Conservation (phyloP, 92 coral and sea anemone genomes). For the Porites lobata region DNA sequence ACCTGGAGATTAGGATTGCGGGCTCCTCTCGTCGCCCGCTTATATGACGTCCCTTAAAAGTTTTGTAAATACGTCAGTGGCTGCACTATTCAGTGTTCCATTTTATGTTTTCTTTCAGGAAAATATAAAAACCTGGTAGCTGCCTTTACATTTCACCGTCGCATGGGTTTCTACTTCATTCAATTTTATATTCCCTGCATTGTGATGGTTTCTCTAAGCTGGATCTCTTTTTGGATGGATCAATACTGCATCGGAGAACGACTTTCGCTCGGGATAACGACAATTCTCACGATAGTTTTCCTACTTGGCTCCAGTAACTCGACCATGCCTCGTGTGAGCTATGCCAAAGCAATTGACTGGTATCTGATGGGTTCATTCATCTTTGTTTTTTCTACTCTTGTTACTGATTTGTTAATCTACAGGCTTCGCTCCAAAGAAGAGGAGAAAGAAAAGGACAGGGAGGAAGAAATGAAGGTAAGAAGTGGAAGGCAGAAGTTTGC, state of each 20-base stretch:
- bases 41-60: no score
- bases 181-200: slow-evolving; percentile 95
- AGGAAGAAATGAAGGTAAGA: slow-evolving; percentile 21
- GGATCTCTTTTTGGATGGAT: slow-evolving; percentile 99
- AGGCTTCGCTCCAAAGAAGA: slow-evolving; percentile 59
- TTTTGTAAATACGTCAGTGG: not conserved
- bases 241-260: slow-evolving; percentile 97
- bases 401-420: slow-evolving; percentile 87
- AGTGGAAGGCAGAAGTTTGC: not conserved
- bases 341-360: slow-evolving; percentile 99
- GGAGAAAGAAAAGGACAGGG: not conserved
- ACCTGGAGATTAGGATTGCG: no score
- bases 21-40: no score
- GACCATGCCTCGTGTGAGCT: slow-evolving; percentile 99
- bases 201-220: slow-evolving; percentile 93
- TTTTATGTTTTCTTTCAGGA: slow-evolving; percentile 49
- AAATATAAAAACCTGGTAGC: slow-evolving; percentile 87
- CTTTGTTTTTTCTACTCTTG: slow-evolving; percentile 95
- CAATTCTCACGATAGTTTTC: slow-evolving; percentile 97
- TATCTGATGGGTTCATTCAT: slow-evolving; percentile 93
- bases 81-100: not conserved
- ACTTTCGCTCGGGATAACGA: slow-evolving; percentile 96
- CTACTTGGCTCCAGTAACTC: slow-evolving; percentile 97
- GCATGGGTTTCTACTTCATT: slow-evolving; percentile 98
- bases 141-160: slow-evolving; percentile 90